Conservation (phyloP, 2,888 invertebrate species). For the Serripes groenlandicus region DNA sequence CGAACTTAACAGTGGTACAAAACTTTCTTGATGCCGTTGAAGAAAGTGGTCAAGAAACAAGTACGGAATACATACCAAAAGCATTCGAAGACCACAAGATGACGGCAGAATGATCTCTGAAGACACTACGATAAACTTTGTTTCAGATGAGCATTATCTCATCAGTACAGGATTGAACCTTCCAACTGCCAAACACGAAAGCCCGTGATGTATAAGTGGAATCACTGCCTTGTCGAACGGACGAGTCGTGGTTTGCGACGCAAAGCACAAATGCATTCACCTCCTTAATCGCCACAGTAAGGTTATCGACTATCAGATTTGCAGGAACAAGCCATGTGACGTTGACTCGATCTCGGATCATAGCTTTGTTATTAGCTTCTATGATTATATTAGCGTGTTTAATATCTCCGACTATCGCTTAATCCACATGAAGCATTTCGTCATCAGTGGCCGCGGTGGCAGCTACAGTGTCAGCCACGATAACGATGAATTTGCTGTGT, state of each 20-base stretch:
- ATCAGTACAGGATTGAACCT: conserved; percentile 17
- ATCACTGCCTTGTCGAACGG: conserved; percentile 55
- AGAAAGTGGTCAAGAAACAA: conserved; percentile 34
- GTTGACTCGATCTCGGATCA: conserved; percentile 54
- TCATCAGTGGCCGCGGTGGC: conserved; percentile 57
- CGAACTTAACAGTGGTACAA: conserved; percentile 36
- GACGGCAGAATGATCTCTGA: neutral
- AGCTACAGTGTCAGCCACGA: conserved; percentile 58
- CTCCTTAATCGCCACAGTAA: conserved; percentile 52
- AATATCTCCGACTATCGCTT: conserved; percentile 32
- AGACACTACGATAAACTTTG: neutral
- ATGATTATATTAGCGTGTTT: conserved; percentile 59
- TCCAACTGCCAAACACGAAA: conserved; percentile 47
- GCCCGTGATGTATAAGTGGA: conserved; percentile 58
- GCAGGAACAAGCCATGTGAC: conserved; percentile 56
- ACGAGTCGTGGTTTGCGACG: conserved; percentile 54
- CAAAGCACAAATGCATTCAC: conserved; percentile 61
- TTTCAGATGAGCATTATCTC: conserved; percentile 9
- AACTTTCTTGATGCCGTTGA: conserved; percentile 53
- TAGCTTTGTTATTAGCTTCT: conserved; percentile 55
- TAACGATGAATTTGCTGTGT: conserved; percentile 57
- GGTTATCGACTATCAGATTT: conserved; percentile 53
- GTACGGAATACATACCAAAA: conserved; percentile 37
- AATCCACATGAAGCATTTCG: conserved; percentile 43
- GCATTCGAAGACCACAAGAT: neutral